These are phyloP conservation scores for Sterrhoptilus dennistouni DNA, from an alignment of 2,113 vertebrate genomes.

Conservation along the genomic window DNA sequence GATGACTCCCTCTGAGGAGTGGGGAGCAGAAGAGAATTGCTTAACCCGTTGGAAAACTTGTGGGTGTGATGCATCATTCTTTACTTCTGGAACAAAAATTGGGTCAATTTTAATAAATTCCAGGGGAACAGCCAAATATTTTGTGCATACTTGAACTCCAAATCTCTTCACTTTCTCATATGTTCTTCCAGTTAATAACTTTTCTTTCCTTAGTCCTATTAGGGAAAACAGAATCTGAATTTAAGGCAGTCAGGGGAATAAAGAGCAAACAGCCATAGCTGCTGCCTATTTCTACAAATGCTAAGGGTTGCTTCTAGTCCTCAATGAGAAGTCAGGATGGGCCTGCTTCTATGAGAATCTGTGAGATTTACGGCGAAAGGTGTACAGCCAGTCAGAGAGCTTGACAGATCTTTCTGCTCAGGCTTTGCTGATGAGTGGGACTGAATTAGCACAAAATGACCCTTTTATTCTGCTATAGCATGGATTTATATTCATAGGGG, in stretches of 20 bases:
- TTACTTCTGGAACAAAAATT: neutral
- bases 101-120: neutral
- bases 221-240: neutral
- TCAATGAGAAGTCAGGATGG: neutral
- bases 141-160: neutral
- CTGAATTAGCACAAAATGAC: constrained; percentile 32
- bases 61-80: neutral
- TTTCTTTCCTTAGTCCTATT: neutral
- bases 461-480: neutral
- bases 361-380: constrained; percentile 9
- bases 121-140: neutral
- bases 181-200: neutral
- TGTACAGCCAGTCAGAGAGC: neutral
- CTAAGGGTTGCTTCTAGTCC: neutral
- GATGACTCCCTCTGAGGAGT: neutral
- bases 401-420: constrained; percentile 39
- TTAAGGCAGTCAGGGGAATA: neutral
- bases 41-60: neutral
- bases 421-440: constrained; percentile 28
- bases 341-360: neutral
- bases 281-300: neutral
- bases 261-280: neutral
- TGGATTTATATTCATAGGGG: constrained; percentile 8
- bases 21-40: neutral
- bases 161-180: neutral